phyloP scores from a whole-genome alignment of 2,888 invertebrate genomes.

The Acleris holmiana region DNA sequence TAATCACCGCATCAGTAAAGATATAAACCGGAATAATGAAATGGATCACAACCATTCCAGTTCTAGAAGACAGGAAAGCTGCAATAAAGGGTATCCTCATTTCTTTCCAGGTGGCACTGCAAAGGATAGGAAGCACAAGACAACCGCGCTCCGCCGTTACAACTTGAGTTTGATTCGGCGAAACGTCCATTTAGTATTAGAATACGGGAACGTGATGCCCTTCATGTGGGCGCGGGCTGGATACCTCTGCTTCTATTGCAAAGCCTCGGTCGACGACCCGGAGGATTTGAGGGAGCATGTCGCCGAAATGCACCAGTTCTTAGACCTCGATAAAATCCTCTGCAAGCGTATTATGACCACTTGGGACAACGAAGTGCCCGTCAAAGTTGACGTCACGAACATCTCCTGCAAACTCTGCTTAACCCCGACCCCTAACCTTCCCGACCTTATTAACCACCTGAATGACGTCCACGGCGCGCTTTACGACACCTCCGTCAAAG shows the following conservation, averaged over 20 bases:
- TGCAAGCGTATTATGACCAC: slow-evolving; percentile 21
- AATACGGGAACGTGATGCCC: slow-evolving; percentile 38
- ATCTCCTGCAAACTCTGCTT: slow-evolving; percentile 35
- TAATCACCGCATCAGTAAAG: background rate
- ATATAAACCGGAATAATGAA: background rate
- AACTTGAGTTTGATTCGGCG: slow-evolving; percentile 27
- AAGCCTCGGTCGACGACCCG: slow-evolving; percentile 18
- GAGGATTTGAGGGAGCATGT: slow-evolving; percentile 31
- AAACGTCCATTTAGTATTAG: slow-evolving; percentile 31
- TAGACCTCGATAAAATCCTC: slow-evolving; percentile 30
- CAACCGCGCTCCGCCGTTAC: slow-evolving; percentile 26
- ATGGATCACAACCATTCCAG: background rate
- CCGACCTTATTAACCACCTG: slow-evolving; percentile 16
- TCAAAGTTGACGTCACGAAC: slow-evolving; percentile 36
- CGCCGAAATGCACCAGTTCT: slow-evolving; percentile 16
- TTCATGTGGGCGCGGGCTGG: slow-evolving; percentile 36
- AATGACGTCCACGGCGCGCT: slow-evolving; percentile 13
- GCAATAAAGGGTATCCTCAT: slow-evolving; percentile 34
- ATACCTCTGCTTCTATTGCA: slow-evolving; percentile 38
- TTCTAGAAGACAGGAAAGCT: slow-evolving; percentile 18
- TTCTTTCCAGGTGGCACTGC: slow-evolving; percentile 33
- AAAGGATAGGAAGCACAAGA: slow-evolving; percentile 25
- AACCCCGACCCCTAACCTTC: slow-evolving; percentile 8
- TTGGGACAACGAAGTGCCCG: slow-evolving; percentile 34
- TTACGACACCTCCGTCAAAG: slow-evolving; percentile 28